Conservation (phyloP, 2,888 invertebrate genomes). For the Apodemia zela region DNA sequence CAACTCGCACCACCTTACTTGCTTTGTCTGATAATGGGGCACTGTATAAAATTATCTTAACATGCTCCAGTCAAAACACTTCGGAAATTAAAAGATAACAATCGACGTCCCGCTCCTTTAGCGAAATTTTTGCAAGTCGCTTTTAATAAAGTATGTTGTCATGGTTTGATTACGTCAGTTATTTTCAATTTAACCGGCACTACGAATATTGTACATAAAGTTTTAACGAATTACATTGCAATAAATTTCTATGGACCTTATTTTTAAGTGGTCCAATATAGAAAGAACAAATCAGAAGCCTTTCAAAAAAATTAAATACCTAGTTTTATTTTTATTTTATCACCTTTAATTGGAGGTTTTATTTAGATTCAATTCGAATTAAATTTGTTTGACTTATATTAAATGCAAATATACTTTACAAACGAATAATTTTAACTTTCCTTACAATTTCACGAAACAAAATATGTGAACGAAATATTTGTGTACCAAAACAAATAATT, state of each 20-base stretch:
- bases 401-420: no score
- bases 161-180: slow-evolving; percentile 70
- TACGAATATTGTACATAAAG: background rate
- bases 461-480: no score
- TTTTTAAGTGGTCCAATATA: no score
- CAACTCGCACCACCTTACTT: slow-evolving; percentile 4
- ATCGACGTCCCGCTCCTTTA: background rate
- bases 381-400: no score
- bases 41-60: background rate
- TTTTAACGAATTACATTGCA: background rate
- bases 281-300: no score
- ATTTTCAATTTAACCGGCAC: slow-evolving; percentile 28
- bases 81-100: slow-evolving; percentile 23
- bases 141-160: slow-evolving; percentile 48
- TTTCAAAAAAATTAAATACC: no score
- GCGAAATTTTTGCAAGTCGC: slow-evolving; percentile 3
- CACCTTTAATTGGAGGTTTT: no score
- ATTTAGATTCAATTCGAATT: no score
- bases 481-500: no score
- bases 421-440: no score
- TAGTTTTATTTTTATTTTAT: no score
- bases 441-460: no score
- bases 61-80: slow-evolving; percentile 19
- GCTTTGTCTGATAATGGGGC: background rate
- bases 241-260: background rate